Evolutionary conservation across 2,797 vertebrate species (phyloP).

Genomic region (Crax fasciolata): DNA sequence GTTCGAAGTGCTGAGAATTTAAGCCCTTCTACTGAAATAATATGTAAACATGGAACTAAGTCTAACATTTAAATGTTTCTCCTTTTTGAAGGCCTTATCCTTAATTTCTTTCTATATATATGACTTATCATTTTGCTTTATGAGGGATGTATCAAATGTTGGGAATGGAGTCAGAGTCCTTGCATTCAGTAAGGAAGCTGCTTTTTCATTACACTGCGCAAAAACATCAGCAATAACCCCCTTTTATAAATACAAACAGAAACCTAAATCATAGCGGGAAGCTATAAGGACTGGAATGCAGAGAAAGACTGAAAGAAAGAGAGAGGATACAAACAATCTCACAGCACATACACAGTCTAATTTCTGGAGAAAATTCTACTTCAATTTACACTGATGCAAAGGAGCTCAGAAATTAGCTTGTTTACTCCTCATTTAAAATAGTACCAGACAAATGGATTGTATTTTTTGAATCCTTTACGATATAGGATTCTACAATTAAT

Average conservation of each 20-base stretch:
- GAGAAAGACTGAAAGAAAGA: not conserved
- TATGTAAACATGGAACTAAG: not conserved
- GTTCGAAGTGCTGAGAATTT: not conserved
- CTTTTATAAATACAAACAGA: not conserved
- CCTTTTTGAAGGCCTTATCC: not conserved
- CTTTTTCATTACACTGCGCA: not conserved
- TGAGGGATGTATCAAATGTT: not conserved
- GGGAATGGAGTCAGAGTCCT: not conserved
- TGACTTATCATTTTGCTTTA: not conserved
- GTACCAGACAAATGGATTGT: not conserved
- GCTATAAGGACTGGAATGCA: not conserved
- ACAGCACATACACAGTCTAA: not conserved
- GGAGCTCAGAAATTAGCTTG: not conserved
- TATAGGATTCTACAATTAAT: not conserved
- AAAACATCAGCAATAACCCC: not conserved
- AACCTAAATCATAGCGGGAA: conserved; percentile 6
- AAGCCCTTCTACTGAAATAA: not conserved
- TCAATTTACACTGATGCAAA: not conserved
- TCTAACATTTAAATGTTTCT: not conserved
- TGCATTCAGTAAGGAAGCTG: not conserved
- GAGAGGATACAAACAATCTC: not conserved
- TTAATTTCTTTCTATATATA: not conserved
- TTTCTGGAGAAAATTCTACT: conserved; percentile 31
- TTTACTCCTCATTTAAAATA: conserved; percentile 22
- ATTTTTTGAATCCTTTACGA: not conserved